These are phyloP conservation scores for Iguana delicatissima DNA, from an alignment of 2,797 vertebrate species.

Conservation along the genomic window DNA sequence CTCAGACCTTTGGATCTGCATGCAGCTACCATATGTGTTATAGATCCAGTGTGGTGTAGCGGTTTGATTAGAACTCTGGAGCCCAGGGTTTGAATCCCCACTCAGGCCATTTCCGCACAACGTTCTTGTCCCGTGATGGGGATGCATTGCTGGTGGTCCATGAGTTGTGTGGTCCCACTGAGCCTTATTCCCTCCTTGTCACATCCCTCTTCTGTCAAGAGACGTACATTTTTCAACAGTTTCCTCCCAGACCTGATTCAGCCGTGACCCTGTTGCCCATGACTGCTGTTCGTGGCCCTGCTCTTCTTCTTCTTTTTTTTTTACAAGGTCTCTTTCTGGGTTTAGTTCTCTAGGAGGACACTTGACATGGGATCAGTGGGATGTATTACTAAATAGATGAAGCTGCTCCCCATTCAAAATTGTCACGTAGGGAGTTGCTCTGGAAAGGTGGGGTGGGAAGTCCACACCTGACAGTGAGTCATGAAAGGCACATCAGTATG, in stretches of 20 bases:
- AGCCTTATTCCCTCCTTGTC: background rate
- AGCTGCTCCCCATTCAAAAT: background rate
- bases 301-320: background rate
- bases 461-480: background rate
- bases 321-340: background rate
- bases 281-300: too few species aligned
- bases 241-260: background rate
- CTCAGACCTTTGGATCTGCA: too few species aligned
- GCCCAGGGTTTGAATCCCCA: too few species aligned
- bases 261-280: background rate
- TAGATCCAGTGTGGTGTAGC: too few species aligned
- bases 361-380: background rate
- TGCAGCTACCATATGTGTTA: too few species aligned
- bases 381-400: background rate
- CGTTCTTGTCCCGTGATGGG: too few species aligned
- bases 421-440: conserved; percentile 8
- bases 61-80: too few species aligned
- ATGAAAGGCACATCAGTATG: background rate
- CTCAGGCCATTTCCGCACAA: too few species aligned
- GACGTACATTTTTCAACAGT: background rate
- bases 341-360: background rate
- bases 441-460: background rate
- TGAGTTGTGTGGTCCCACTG: too few species aligned
- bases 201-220: background rate
- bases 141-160: too few species aligned